phyloP scores from a whole-genome alignment of 2,888 invertebrate species.

The Campoletis raptor region DNA sequence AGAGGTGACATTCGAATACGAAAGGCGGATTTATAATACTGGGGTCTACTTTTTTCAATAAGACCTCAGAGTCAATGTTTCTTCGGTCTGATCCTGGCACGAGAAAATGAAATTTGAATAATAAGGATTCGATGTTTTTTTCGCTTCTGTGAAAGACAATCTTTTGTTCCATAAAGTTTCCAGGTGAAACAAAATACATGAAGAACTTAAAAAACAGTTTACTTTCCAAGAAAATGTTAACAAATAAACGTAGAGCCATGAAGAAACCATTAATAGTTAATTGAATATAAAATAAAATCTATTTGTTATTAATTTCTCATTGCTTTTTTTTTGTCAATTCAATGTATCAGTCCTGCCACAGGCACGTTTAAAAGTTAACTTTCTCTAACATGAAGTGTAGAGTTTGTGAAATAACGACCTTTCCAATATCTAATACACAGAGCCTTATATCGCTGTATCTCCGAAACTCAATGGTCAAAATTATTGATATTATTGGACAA shows the following conservation, averaged over 20 bases:
- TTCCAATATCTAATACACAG: too few relatives aligned
- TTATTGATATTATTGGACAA: too few relatives aligned
- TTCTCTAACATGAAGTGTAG: too few relatives aligned
- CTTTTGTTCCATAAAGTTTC: neutral
- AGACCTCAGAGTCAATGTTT: neutral
- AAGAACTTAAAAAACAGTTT: neutral
- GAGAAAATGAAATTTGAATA: neutral
- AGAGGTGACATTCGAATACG: constrained; percentile 4
- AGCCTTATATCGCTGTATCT: too few relatives aligned
- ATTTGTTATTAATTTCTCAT: too few relatives aligned
- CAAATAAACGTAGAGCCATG: neutral
- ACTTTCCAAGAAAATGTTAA: neutral
- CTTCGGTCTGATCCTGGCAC: neutral
- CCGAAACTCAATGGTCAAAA: too few relatives aligned
- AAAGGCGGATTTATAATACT: neutral
- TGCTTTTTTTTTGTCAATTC: neutral
- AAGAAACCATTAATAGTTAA: neutral
- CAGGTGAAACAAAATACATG: neutral
- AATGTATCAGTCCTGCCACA: too few relatives aligned
- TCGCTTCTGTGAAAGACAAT: neutral
- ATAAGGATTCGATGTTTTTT: neutral
- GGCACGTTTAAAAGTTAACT: too few relatives aligned
- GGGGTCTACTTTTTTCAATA: neutral
- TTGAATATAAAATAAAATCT: too few relatives aligned
- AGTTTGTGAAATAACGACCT: too few relatives aligned